Conservation (phyloP, 2,797 vertebrate species). For the Taenioides sp. region DNA sequence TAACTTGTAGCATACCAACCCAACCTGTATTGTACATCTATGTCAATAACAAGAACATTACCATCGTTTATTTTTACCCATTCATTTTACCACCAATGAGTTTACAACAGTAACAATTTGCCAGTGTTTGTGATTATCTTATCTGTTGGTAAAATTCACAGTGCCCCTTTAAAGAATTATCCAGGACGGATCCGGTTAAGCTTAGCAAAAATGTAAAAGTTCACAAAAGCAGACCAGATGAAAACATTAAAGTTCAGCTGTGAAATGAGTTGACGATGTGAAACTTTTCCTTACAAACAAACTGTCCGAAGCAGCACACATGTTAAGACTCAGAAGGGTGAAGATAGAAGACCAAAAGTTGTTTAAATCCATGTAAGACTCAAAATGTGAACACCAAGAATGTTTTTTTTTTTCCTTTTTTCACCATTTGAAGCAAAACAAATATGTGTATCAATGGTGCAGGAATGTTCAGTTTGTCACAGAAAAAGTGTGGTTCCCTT, state of each 20-base stretch:
- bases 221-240: conserved; percentile 17
- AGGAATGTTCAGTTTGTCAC: conserved; percentile 50
- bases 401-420: conserved; percentile 26
- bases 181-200: conserved; percentile 2
- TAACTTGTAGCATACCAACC: background rate
- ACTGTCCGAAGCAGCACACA: conserved; percentile 14
- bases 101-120: background rate
- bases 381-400: conserved; percentile 14
- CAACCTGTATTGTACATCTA: background rate
- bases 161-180: background rate
- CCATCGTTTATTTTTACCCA: no score
- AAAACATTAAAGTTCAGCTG: conserved; percentile 1
- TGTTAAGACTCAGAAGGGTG: conserved; percentile 53
- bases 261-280: conserved; percentile 14
- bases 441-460: conserved; percentile 13
- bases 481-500: conserved; percentile 6
- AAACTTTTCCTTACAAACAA: conserved; percentile 21
- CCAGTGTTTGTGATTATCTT: background rate
- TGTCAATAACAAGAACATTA: background rate
- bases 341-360: conserved; percentile 26
- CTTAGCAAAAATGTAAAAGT: conserved; percentile 10
- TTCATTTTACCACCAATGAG: background rate
- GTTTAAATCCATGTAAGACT: conserved; percentile 50
- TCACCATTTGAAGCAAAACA: conserved; percentile 12
- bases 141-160: conserved; percentile 1